Conservation (phyloP, 1,140 invertebrate genomes). For the Cydia splendana region DNA sequence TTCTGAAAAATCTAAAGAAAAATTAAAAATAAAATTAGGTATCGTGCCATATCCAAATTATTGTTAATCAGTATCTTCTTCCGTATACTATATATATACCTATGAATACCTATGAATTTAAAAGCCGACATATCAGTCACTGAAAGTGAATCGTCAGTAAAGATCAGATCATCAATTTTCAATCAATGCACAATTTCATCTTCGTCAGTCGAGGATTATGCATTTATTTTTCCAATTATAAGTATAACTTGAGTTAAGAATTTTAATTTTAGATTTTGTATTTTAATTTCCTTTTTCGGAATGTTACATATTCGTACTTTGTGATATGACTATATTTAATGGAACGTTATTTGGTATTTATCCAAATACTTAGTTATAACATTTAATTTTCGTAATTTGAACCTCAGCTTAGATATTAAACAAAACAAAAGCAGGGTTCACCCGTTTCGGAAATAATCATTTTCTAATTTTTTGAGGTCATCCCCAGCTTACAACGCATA, state of each 20-base stretch:
- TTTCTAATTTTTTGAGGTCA: constrained; percentile 40
- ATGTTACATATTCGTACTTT: constrained; percentile 75
- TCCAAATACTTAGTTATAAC: constrained; percentile 59
- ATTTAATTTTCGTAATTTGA: constrained; percentile 59
- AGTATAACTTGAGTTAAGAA: constrained; percentile 41
- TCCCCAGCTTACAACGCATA: constrained; percentile 50
- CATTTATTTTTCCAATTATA: constrained; percentile 60
- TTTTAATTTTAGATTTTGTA: constrained; percentile 53
- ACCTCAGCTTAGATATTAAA: constrained; percentile 54
- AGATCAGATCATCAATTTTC: not conserved
- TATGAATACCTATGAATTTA: constrained; percentile 28
- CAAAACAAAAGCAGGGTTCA: constrained; percentile 33
- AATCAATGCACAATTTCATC: constrained; percentile 14
- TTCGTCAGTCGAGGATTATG: constrained; percentile 38
- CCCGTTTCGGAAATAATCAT: constrained; percentile 14
- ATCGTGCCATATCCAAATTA: constrained; percentile 65
- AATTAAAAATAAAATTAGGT: constrained; percentile 47
- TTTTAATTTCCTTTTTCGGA: constrained; percentile 65
- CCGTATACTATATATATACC: too few relatives aligned
- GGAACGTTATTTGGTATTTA: constrained; percentile 67
- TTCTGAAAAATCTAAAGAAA: constrained; percentile 48
- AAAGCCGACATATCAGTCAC: constrained; percentile 58
- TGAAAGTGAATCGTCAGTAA: constrained; percentile 47
- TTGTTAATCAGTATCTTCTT: constrained; percentile 26
- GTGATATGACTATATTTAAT: constrained; percentile 72